Evolutionary conservation across 1,140 invertebrate species (phyloP), one percentile per base, ranked within the genome.

Genomic region (Solenopsis invicta): DNA sequence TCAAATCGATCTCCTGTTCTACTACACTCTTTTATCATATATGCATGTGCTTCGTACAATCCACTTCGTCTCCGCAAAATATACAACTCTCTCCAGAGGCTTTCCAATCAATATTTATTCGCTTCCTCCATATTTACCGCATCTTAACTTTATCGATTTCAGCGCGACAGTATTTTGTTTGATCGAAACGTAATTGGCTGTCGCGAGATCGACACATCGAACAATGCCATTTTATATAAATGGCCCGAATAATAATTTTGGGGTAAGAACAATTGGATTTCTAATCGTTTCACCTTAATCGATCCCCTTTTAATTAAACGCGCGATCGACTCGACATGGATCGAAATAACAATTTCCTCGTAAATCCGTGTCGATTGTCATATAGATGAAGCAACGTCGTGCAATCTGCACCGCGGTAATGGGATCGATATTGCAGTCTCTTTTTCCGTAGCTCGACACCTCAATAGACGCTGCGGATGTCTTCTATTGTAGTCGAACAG

Each of bases 401-500:
- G 37, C 48, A 29, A 80, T 69, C 48, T 24, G 4, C 61, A 48
- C 6, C 78, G 16, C 48, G 12, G 54, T 61, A 61, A 82, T 50
- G 24, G 54, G 16, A 82, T 59, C 41, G 16, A 48, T 74, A 61
- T 18, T 74, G 56, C 67, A 37, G 48, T 50, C 69, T 61, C 13
- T 24, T 45, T 62, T 24, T 61, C 69, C 4, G 41, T 48, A 69
- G 45, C 21, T 50, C 41, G 50, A 81, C 52, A 56, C 45, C 18
- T 84, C 64, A 69, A 80, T 80, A 52, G 16, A 2, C 24, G 16
- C 21, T 72, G 72, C 16, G 48, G 69, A 74, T 54, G 45, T 74
- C 29, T 61, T 61, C 67, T 67, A 82, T 82, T 84, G 80, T 88
- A 64, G 56, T 54, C 45, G 41, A n/a, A 67, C 34, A 71, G 54